Evolutionary conservation across 2,888 invertebrate genomes (phyloP).

Genomic region (Perizoma affinitatum): DNA sequence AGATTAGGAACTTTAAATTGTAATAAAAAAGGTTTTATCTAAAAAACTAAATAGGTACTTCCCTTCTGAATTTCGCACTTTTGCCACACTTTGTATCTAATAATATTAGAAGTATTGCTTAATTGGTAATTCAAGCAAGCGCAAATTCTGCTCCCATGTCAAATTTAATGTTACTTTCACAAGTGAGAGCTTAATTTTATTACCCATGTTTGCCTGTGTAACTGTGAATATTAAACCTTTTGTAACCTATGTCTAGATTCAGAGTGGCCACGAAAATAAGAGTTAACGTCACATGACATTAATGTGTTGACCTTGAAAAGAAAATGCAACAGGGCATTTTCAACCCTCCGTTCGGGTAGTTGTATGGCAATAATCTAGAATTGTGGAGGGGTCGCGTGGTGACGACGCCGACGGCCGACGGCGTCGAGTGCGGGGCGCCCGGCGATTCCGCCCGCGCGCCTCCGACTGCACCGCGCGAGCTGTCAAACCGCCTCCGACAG

Average conservation of each 20-base stretch:
- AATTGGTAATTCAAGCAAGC: too few species aligned
- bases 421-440: slow-evolving; percentile 65
- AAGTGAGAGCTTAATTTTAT: too few species aligned
- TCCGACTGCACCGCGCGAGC: slow-evolving; percentile 69
- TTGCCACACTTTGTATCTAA: too few species aligned
- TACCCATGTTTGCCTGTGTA: too few species aligned
- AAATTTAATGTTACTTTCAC: too few species aligned
- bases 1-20: too few species aligned
- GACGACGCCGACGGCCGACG: slow-evolving; percentile 60
- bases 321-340: slow-evolving; percentile 70
- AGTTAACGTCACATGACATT: slow-evolving; percentile 31
- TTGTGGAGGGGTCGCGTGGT: slow-evolving; percentile 62
- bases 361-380: slow-evolving; percentile 70
- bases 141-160: too few species aligned
- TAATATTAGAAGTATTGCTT: too few species aligned
- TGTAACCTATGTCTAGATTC: slow-evolving; percentile 1
- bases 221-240: not conserved
- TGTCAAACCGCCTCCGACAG: slow-evolving; percentile 83
- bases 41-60: too few species aligned
- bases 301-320: slow-evolving; percentile 73
- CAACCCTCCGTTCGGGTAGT: slow-evolving; percentile 71
- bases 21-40: too few species aligned
- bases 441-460: slow-evolving; percentile 72
- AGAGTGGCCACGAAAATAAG: slow-evolving; percentile 20
- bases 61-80: too few species aligned